Base-by-base conservation (phyloP, 2,113 vertebrate genomes). In the Corythoichthys haematopterus region DNA sequence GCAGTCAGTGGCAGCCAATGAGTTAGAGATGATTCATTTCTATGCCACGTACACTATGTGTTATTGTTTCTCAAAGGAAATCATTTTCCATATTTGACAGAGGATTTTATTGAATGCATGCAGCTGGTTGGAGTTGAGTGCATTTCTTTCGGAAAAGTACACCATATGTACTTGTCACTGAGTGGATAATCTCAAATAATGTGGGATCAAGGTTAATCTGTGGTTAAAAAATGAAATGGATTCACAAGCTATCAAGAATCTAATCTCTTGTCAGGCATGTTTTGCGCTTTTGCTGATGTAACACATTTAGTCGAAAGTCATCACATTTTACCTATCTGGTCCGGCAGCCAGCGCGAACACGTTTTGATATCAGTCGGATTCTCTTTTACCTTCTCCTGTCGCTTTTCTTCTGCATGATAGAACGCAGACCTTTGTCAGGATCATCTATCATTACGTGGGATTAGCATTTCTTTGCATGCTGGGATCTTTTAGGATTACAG, bases 201-300 rank as follows among this genome's bases (percentile, higher is more conserved):
- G 80, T 69, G 3, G 87, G 87, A 90, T 91, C 86, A 79, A 80
- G 86, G 84, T 88, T 91, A 91, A 91, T 91, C 89, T 85, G 85
- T 83, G 6, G 71, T 85, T 88, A 86, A 84, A 61, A 84, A 84
- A 82, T 82, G 79, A 86, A 84, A 85, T 80, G 75, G 76, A 85
- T 85, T 84, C 75, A 71, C 78, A 82, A 80, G 78, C 81, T 80
- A 83, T 81, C 79, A 71, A 76, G 79, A 75, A 51, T 66, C 48
- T 77, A 77, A 78, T 83, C 79, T 81, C 76, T 69, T 20, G 6
- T 71, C 83, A 72, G 85, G 80, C 83, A 55, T 46, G 64, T 62
- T 84, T 80, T 65, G 52, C 9, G 14, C 37, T 79, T 85, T 71
- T 74, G 80, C 74, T 52, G 51, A 40, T 11, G 72, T 79, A 76